Evolutionary conservation across 2,888 invertebrate genomes (phyloP), one percentile per base, ranked within the genome.

Genomic region (Caenorhabditis becei): DNA sequence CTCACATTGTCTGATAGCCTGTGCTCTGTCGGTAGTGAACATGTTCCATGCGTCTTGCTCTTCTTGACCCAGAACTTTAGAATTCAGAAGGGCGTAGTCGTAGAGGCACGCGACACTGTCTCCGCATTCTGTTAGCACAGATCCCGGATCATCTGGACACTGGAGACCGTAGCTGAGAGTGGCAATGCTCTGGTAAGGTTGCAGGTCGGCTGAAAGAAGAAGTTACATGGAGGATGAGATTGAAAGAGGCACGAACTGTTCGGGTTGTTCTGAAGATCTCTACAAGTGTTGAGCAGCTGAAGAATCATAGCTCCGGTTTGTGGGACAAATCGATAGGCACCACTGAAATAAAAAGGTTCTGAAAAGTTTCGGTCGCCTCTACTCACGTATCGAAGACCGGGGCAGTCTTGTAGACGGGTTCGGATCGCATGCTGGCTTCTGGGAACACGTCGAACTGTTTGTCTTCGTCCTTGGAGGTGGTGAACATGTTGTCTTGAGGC

Each of bases 401-500:
- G 5, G 90, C 88, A 1, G 87, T 86, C 71, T 89, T 89, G 81
- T 86, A 90, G 61, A 90, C 86, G 14, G 90, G 89, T 32, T 75
- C 83, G 14, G 82, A 83, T 61, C 88, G 83, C 69, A 86, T 82
- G 20, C 79, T 75, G 16, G 89, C 86, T 66, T 90, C 90, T 7
- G 90, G 90, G 84, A 90, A 90, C 18, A 89, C 90, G 35, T 90
- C 89, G 77, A 91, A 90, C 53, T 85, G 83, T 61, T 88, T 89
- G 71, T 90, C 90, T 49, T 91, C 90, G 44, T 90, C 90, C 53
- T 79, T 86, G 0, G 83, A 88, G 7, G 89, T 90, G 5, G 89
- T 88, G 84, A 90, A 90, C 90, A 90, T 90, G 79, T 90, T 91
- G 72, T 90, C 90, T 18, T 84, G 83, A 11, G 90, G 90, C 78